Conservation (phyloP, 1,140 invertebrate genomes). For the Epicauta chinensis region DNA sequence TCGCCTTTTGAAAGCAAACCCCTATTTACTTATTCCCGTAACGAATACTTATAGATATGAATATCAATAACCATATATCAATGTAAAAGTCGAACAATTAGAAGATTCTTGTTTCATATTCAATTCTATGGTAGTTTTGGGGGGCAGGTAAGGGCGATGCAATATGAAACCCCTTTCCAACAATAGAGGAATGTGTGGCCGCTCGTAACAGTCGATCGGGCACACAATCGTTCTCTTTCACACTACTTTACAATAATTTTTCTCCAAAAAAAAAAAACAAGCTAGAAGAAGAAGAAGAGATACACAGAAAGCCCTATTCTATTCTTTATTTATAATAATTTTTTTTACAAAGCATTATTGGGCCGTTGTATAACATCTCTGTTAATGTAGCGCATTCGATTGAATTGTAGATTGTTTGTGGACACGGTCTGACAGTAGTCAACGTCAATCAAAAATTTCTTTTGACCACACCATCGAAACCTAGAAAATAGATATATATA, state of each 20-base stretch:
- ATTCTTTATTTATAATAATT: no score
- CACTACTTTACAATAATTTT: no score
- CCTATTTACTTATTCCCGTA: no score
- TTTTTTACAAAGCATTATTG: no score
- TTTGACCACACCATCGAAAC: constrained; percentile 4
- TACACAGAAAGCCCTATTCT: no score
- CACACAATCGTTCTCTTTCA: no score
- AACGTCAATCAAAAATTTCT: constrained; percentile 7
- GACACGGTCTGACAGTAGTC: constrained; percentile 9
- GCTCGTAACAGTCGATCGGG: no score
- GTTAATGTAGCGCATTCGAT: constrained; percentile 2
- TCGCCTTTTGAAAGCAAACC: no score
- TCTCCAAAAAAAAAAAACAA: no score
- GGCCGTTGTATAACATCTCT: constrained; percentile 6
- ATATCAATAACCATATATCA: constrained; percentile 11
- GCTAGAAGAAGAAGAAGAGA: no score
- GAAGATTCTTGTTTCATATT: constrained; percentile 4
- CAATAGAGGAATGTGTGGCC: no score
- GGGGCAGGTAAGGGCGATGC: constrained; percentile 7
- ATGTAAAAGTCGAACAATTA: constrained; percentile 2
- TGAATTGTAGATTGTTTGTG: constrained; percentile 13
- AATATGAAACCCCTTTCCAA: not conserved
- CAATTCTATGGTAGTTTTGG: not conserved
- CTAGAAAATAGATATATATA: constrained; percentile 12
- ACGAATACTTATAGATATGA: not conserved